phyloP scores from a whole-genome alignment of 2,888 invertebrate species.

The Apeira syringaria region DNA sequence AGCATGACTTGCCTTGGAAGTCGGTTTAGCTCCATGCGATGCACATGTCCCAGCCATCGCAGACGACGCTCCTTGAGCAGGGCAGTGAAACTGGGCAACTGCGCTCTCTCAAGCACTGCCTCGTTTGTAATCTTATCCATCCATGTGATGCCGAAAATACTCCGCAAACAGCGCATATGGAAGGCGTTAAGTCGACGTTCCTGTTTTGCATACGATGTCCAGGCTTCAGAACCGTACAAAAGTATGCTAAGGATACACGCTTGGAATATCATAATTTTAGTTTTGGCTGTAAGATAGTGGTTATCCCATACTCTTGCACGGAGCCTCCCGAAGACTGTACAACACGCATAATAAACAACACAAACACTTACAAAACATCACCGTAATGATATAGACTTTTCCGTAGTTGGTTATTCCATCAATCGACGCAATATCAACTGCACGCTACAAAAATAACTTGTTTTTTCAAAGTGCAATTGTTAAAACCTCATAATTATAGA shows the following conservation, averaged over 20 bases:
- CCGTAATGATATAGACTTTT: too few species aligned
- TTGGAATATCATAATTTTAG: constrained; percentile 12
- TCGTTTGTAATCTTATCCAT: too few species aligned
- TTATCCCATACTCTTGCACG: constrained; percentile 14
- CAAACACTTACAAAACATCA: too few species aligned
- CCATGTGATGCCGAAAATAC: too few species aligned
- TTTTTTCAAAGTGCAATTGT: constrained; percentile 18
- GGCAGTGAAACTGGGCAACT: too few species aligned
- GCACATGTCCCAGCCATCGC: too few species aligned
- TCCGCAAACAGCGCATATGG: constrained; percentile 6
- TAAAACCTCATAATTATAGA: constrained; percentile 58
- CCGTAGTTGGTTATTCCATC: too few species aligned
- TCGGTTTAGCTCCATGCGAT: too few species aligned
- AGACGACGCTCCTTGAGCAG: too few species aligned
- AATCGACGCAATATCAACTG: not conserved
- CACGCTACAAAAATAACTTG: constrained; percentile 3
- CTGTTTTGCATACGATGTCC: constrained; percentile 17
- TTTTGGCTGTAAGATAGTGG: constrained; percentile 7
- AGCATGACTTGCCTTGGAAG: not conserved
- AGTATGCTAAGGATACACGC: constrained; percentile 14
- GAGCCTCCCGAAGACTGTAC: constrained; percentile 21
- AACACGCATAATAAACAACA: too few species aligned
- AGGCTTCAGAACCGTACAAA: constrained; percentile 16
- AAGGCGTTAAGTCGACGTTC: constrained; percentile 12
- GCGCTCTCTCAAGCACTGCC: too few species aligned